A percentile compares a stretch with the other conserved stretches of the same genome.
Conservation (phyloP, 1,140 invertebrate species). For the Palaemon carinicauda region DNA sequence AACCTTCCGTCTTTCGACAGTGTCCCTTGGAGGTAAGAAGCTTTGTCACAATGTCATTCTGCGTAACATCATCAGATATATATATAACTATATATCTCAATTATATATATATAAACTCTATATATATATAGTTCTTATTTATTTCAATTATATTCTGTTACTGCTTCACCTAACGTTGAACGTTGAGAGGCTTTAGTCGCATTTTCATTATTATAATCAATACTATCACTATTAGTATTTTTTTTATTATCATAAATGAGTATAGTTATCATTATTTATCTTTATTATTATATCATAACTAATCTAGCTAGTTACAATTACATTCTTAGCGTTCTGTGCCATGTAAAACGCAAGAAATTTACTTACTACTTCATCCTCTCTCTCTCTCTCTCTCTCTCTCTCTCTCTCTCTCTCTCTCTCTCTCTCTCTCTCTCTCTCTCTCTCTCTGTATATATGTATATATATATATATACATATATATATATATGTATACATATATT, state of each 20-base stretch:
- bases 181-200: slow-evolving; percentile 43
- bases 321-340: too few relatives aligned
- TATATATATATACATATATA: too few relatives aligned
- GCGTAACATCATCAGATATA: not conserved
- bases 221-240: slow-evolving; percentile 19
- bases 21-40: slow-evolving; percentile 45
- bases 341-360: too few relatives aligned
- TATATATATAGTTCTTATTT: slow-evolving; percentile 23
- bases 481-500: too few relatives aligned
- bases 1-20: slow-evolving; percentile 35
- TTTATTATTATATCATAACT: not conserved
- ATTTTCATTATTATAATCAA: not conserved
- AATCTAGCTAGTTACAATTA: not conserved
- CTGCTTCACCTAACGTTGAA: slow-evolving; percentile 36
- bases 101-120: not conserved
- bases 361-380: too few relatives aligned
- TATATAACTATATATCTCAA: too few relatives aligned
- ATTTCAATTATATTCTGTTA: slow-evolving; percentile 24
- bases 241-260: slow-evolving; percentile 6
- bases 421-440: too few relatives aligned
- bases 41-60: slow-evolving; percentile 24
- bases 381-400: too few relatives aligned
- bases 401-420: too few relatives aligned
- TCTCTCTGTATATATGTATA: too few relatives aligned
- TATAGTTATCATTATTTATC: slow-evolving; percentile 24